Conservation (phyloP, 2,113 vertebrate genomes). For the Synodontis membranacea region DNA sequence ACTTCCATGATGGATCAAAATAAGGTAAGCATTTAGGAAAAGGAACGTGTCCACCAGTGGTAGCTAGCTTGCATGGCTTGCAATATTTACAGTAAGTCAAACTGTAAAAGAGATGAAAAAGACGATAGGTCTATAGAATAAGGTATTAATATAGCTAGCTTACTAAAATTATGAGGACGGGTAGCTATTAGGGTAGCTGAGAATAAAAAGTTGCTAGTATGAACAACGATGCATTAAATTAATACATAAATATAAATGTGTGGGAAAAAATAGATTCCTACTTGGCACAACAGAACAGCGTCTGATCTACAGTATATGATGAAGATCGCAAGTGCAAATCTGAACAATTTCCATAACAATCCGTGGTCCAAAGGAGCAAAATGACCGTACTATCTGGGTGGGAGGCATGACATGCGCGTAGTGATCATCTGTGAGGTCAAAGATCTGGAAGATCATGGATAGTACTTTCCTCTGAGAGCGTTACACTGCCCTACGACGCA, state of each 20-base stretch:
- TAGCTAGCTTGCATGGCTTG: neutral
- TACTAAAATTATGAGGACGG: neutral
- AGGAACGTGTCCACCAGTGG: neutral
- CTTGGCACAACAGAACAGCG: neutral
- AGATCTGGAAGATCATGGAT: neutral
- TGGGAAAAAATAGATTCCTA: neutral
- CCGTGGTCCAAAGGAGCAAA: neutral
- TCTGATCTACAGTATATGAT: neutral
- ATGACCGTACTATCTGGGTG: neutral
- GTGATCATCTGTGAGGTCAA: neutral
- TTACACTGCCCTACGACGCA: neutral
- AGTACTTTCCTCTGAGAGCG: too few species aligned
- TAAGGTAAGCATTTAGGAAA: neutral
- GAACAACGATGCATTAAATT: neutral
- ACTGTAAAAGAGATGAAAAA: too few species aligned
- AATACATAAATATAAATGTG: neutral
- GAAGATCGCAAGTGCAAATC: neutral
- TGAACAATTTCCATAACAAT: neutral
- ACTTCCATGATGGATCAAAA: neutral
- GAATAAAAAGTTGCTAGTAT: neutral
- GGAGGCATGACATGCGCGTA: neutral
- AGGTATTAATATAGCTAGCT: neutral
- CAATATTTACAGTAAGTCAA: too few species aligned
- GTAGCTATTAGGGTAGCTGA: neutral
- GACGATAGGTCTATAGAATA: neutral